Base-by-base conservation (phyloP, 2,797 vertebrate genomes). In the Brachymystax lenok region DNA sequence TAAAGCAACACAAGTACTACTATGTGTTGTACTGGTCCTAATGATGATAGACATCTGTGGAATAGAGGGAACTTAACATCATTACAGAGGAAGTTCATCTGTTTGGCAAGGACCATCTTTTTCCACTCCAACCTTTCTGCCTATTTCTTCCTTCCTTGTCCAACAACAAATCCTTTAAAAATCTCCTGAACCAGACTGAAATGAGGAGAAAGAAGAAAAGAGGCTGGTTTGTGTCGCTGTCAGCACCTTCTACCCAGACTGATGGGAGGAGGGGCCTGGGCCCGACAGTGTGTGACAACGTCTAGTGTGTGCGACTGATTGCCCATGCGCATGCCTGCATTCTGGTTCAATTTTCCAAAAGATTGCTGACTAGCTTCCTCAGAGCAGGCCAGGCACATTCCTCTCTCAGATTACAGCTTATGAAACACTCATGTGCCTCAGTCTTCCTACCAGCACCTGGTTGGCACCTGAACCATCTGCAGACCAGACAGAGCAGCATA, bases 371-470 rank as follows among this genome's bases (percentile, higher is more conserved):
- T 10, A 33, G 33, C 33, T 33, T 33, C 33, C 33, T 33, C 33
- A 33, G 33, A 33, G 19, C n/a, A 52, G 50, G 17, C 4, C 19
- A 59, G 33, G 33, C 19, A 59, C 59, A 61, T 87, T 88, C 80
- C 77, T 91, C 82, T 64, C 82, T 87, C 85, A 88, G 90, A 90
- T 89, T 88, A 85, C 85, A 87, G 87, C 90, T 91, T 91, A 92
- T 92, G 91, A 93, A 93, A 94, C 85, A 85, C 91, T 92, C 84
- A 86, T 92, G 90, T 83, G 83, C 85, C 76, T 87, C 82, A 81
- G 88, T 89, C 87, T 86, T 89, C 83, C 77, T 85, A 81, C 83
- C 84, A 90, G 86, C 88, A 63, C 59, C 59, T 24, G 24, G 8
- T 63, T 90, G 83, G 88, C 83, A 85, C 82, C 88, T 75, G 85